Evolutionary conservation across 2,113 vertebrate species (phyloP).

Genomic region (Thryonomys swinderianus): DNA sequence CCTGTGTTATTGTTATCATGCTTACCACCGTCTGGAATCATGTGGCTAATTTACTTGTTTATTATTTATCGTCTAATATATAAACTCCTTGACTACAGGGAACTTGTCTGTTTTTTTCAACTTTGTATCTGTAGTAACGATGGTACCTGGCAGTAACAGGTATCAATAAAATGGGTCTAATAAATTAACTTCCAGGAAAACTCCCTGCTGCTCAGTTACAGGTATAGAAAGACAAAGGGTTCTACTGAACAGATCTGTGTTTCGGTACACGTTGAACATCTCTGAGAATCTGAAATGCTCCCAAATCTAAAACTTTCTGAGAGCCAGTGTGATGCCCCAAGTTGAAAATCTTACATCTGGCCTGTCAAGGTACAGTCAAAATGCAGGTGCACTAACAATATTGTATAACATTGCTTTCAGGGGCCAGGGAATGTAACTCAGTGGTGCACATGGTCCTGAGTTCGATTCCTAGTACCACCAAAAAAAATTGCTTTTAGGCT

Average conservation of each 20-base stretch:
- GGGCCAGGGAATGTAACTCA: too few relatives aligned
- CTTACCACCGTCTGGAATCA: not conserved
- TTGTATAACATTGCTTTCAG: not conserved
- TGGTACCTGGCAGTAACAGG: not conserved
- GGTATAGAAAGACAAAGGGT: not conserved
- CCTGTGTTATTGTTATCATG: not conserved
- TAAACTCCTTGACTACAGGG: not conserved
- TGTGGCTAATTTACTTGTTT: not conserved
- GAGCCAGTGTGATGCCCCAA: not conserved
- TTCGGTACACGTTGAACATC: not conserved
- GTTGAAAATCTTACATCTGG: not conserved
- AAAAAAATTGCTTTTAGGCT: not conserved
- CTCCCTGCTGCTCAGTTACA: not conserved
- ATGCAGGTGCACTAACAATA: not conserved
- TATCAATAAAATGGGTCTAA: not conserved
- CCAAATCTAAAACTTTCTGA: not conserved
- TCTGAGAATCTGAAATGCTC: not conserved
- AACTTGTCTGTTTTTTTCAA: not conserved
- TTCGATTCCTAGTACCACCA: too few relatives aligned
- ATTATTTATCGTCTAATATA: not conserved
- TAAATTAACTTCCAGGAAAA: not conserved
- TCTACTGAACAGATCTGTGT: not conserved
- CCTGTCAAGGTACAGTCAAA: not conserved
- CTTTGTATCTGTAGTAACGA: not conserved
- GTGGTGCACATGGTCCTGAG: too few relatives aligned